These are phyloP conservation scores for Rhagophthalmus giganteus DNA, from an alignment of 2,888 invertebrate genomes.

Conservation along the genomic window DNA sequence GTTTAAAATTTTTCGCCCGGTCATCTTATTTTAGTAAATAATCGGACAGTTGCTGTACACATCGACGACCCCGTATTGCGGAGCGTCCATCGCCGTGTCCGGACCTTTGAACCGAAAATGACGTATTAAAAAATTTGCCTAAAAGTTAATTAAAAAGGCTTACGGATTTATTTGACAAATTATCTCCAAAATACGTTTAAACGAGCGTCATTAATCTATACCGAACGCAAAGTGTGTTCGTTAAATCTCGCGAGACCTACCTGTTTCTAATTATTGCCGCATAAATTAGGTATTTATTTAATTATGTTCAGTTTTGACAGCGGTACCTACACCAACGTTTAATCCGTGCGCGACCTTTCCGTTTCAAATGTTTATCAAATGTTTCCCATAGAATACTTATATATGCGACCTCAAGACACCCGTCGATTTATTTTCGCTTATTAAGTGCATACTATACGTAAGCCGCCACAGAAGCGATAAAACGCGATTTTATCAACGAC, in stretches of 20 bases:
- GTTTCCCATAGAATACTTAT: not conserved
- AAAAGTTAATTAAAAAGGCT: not conserved
- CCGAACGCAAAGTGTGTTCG: not conserved
- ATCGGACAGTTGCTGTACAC: no score
- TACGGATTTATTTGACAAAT: constrained; percentile 1
- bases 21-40: no score
- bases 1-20: no score
- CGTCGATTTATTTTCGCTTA: not conserved
- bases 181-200: constrained; percentile 13
- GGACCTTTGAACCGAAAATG: no score
- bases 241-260: not conserved
- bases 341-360: not conserved
- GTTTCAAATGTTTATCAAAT: not conserved
- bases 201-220: constrained; percentile 9
- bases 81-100: no score
- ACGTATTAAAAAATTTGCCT: not conserved
- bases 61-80: no score
- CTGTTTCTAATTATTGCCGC: constrained; percentile 11
- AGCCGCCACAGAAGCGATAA: not conserved
- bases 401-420: not conserved
- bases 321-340: not conserved
- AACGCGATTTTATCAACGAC: not conserved
- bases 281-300: constrained; percentile 23
- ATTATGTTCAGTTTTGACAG: constrained; percentile 14
- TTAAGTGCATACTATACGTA: not conserved